These are phyloP conservation scores for Uropetala carovei DNA, from an alignment of 2,888 invertebrate species.

Conservation along the genomic window DNA sequence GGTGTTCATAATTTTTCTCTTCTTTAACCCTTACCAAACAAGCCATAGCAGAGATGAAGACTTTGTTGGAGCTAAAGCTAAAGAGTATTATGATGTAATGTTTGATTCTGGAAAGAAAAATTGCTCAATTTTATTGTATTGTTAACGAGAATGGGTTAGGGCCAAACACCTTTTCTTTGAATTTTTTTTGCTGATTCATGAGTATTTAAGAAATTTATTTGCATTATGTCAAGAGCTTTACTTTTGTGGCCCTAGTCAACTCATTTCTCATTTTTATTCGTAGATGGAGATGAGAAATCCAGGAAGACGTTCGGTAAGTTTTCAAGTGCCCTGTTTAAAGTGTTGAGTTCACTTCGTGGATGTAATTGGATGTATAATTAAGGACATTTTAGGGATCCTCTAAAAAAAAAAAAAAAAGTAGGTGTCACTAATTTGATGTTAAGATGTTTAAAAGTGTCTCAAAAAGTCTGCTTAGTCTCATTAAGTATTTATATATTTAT, in stretches of 20 bases:
- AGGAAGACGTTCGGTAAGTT: constrained; percentile 69
- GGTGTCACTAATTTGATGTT: constrained; percentile 68
- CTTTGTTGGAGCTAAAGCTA: constrained; percentile 15
- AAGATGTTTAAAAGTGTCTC: constrained; percentile 22
- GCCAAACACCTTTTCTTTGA: constrained; percentile 66
- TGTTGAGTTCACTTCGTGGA: constrained; percentile 65
- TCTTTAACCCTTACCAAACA: constrained; percentile 34
- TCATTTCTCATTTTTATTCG: constrained; percentile 67
- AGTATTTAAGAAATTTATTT: constrained; percentile 51
- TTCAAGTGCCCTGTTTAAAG: constrained; percentile 66
- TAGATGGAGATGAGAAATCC: constrained; percentile 70
- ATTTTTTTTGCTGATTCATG: constrained; percentile 65
- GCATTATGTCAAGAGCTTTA: constrained; percentile 65
- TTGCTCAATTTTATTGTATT: constrained; percentile 58
- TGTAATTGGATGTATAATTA: constrained; percentile 65
- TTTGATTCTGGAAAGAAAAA: constrained; percentile 3
- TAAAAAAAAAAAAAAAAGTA: constrained; percentile 50
- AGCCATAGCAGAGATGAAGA: constrained; percentile 44
- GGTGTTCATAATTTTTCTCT: constrained; percentile 23
- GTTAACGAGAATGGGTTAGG: constrained; percentile 66
- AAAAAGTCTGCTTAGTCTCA: constrained; percentile 18
- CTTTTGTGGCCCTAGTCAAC: constrained; percentile 65
- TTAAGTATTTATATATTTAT: constrained; percentile 30
- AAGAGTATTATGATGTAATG: constrained; percentile 8
- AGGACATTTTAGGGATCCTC: constrained; percentile 13